These are phyloP conservation scores for Bicyclus anynana DNA, from an alignment of 1,140 invertebrate species.

Conservation along the genomic window DNA sequence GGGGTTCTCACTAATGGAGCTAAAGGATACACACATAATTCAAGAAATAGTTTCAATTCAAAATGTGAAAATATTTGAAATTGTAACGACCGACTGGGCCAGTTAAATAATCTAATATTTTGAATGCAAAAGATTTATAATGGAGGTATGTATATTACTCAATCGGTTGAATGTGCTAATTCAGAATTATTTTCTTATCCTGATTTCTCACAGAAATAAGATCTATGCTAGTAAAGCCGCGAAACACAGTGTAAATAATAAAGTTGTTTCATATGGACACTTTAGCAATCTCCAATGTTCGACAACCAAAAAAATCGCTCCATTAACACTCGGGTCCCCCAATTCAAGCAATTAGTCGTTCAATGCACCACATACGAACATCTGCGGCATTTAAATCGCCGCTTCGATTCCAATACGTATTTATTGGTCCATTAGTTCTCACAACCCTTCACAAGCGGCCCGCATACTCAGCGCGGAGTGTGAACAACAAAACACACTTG, in stretches of 20 bases:
- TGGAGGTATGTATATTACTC: no score
- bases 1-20: neutral
- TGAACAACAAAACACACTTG: constrained; percentile 19
- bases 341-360: constrained; percentile 20
- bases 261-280: neutral
- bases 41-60: no score
- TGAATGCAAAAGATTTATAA: no score
- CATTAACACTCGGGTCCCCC: constrained; percentile 14
- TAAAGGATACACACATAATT: neutral
- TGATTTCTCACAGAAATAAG: no score
- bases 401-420: constrained; percentile 14
- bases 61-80: no score
- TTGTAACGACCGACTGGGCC: no score
- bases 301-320: neutral
- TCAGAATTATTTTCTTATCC: no score
- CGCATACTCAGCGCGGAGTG: constrained; percentile 14
- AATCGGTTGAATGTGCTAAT: no score
- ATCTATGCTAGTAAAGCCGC: no score
- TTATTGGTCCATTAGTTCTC: constrained; percentile 19
- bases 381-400: constrained; percentile 14
- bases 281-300: neutral
- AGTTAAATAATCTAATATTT: no score
- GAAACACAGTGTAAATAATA: no score
- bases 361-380: constrained; percentile 4
- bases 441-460: constrained; percentile 18